Evolutionary conservation across 2,797 vertebrate genomes (phyloP).

Genomic region (Gobionotothen gibberifrons): DNA sequence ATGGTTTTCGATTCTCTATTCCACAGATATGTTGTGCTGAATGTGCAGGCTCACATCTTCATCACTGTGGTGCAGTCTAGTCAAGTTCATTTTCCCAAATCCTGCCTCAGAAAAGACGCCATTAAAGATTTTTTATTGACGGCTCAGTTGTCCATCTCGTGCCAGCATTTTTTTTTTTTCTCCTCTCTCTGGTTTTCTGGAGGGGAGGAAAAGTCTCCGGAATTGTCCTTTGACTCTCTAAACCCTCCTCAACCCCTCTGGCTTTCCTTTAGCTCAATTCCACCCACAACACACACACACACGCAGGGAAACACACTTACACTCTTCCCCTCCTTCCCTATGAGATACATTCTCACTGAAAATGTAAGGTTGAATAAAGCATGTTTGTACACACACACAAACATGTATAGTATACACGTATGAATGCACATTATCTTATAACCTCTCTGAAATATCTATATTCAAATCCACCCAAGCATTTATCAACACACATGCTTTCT

Average conservation of each 20-base stretch:
- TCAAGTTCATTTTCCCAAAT: slow-evolving; percentile 16
- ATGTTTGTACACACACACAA: neutral
- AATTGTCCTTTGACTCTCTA: slow-evolving; percentile 78
- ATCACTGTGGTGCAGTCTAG: slow-evolving; percentile 25
- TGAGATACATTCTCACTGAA: neutral
- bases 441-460: neutral
- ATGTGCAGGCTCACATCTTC: slow-evolving; percentile 23
- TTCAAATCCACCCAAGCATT: too few species aligned
- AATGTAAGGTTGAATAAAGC: neutral
- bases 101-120: slow-evolving; percentile 18
- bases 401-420: neutral
- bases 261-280: slow-evolving; percentile 53
- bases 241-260: slow-evolving; percentile 68
- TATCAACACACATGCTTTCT: neutral
- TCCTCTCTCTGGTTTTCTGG: slow-evolving; percentile 74
- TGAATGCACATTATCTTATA: neutral
- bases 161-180: slow-evolving; percentile 61
- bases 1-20: neutral
- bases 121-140: slow-evolving; percentile 24
- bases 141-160: slow-evolving; percentile 16
- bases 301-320: neutral
- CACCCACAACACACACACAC: slow-evolving; percentile 65
- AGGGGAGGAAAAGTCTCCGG: slow-evolving; percentile 86
- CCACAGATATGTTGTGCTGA: neutral
- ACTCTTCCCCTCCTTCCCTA: too few species aligned